Conservation (phyloP, 1,140 invertebrate genomes). For the Apis mellifera region DNA sequence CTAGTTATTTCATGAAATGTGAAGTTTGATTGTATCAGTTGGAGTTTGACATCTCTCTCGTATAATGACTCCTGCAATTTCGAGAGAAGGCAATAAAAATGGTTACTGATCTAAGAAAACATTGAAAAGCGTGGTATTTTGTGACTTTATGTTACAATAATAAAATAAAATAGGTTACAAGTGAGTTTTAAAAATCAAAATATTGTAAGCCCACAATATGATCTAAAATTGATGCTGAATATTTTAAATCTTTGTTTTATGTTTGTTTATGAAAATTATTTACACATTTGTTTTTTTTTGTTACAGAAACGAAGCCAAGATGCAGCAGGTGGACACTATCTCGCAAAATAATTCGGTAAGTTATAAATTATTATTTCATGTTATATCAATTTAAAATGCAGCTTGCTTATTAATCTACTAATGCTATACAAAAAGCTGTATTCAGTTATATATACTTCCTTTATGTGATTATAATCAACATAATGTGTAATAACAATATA, state of each 20-base stretch:
- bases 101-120: slow-evolving; percentile 22
- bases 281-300: slow-evolving; percentile 60
- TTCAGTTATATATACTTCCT: slow-evolving; percentile 41
- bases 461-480: slow-evolving; percentile 13
- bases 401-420: slow-evolving; percentile 67
- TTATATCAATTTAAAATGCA: slow-evolving; percentile 49
- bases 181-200: slow-evolving; percentile 23
- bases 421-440: slow-evolving; percentile 55
- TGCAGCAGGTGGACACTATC: slow-evolving; percentile 84
- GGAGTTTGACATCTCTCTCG: slow-evolving; percentile 23
- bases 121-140: slow-evolving; percentile 23
- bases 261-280: slow-evolving; percentile 17
- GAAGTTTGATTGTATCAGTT: slow-evolving; percentile 37
- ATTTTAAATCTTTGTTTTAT: background rate
- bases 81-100: slow-evolving; percentile 27
- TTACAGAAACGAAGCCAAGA: slow-evolving; percentile 81
- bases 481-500: slow-evolving; percentile 40
- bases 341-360: slow-evolving; percentile 83
- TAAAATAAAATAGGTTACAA: slow-evolving; percentile 33
- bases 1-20: slow-evolving; percentile 47
- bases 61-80: slow-evolving; percentile 32
- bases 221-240: slow-evolving; percentile 18
- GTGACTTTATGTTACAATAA: slow-evolving; percentile 16
- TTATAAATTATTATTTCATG: slow-evolving; percentile 45
- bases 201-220: slow-evolving; percentile 19